Evolutionary conservation across 2,797 vertebrate species (phyloP), one percentile per base, ranked within the genome.

Genomic region (Sandelia bainsii): DNA sequence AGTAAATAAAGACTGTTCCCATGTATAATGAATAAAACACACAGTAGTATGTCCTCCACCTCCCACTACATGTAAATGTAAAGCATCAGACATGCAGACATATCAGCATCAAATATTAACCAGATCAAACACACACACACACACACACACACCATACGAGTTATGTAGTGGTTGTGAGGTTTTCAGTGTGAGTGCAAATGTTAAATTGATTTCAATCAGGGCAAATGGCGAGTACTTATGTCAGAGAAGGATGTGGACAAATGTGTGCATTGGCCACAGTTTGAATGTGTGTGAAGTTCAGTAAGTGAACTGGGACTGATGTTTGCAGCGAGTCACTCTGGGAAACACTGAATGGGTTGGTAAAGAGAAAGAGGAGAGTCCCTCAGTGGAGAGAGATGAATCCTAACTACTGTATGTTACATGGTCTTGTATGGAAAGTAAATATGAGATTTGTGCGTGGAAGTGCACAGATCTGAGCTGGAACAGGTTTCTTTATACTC

Each of bases 201-300:
- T 87, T 81, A 77, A 69, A 90, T 86, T 70, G 66, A 69, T 80
- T 76, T 66, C 72, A 80, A 58, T 72, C 70, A 64, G 77, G 71
- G 69, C 27, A 77, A 56, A 56, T 45, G 37, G 62, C 70, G 69
- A 82, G 62, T 27, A 50, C 74, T 75, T 32, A 32, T 73, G 62
- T 60, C 51, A 59, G 53, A 78, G 69, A 62, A 23, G 20, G 53
- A 70, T 46, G 62, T 50, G 29, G 37, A 68, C 66, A 17, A 20
- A 46, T 67, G 58, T 66, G 69, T 59, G 34, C 32, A 54, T 12
- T 10, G n/a, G 58, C 68, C 34, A 66, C 52, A 17, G 49, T 79
- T 53, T 8, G 7, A 59, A 59, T 62, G 46, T 1, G 71, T 70
- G 80, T 56, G 37, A 83, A 78, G 74, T 77, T 78, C 37, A 20